Conservation (phyloP, 1,140 invertebrate genomes). For the Lutraria rhynchaena region DNA sequence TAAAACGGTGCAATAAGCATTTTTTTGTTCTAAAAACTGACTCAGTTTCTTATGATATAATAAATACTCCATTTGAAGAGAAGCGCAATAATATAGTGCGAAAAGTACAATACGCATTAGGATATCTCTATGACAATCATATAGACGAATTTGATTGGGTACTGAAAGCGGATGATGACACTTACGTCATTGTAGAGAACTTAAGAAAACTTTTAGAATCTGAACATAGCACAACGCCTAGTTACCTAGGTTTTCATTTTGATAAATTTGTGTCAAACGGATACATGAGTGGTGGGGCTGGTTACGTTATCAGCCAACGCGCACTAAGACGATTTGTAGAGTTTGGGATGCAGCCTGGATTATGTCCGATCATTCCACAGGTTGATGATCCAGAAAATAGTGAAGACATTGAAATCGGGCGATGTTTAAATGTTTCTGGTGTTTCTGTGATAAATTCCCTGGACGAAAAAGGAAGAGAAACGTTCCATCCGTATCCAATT, state of each 20-base stretch:
- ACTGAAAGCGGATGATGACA: conserved; percentile 85
- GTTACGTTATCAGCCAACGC: conserved; percentile 91
- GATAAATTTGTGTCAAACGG: conserved; percentile 64
- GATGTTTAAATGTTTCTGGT: conserved; percentile 92
- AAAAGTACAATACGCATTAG: conserved; percentile 84
- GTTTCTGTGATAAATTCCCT: conserved; percentile 93
- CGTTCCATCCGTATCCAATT: conserved; percentile 84
- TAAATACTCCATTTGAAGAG: conserved; percentile 5
- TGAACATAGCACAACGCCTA: conserved; percentile 58
- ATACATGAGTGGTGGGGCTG: conserved; percentile 78
- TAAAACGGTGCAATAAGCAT: conserved; percentile 27
- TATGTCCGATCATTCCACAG: conserved; percentile 85
- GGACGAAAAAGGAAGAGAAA: conserved; percentile 90
- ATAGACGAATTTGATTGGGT: conserved; percentile 69
- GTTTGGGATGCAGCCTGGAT: conserved; percentile 83
- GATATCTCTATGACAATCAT: conserved; percentile 81
- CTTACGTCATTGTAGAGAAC: conserved; percentile 86
- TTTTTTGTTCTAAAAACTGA: conserved; percentile 27
- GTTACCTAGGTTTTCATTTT: conserved; percentile 76
- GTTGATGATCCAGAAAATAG: conserved; percentile 79
- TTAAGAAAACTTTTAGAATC: conserved; percentile 68
- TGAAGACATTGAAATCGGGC: conserved; percentile 97
- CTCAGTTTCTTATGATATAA: not conserved
- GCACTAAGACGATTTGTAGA: conserved; percentile 55
- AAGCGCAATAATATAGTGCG: conserved; percentile 25